Conservation (phyloP, 2,888 invertebrate genomes). For the Tineola bisselliella region DNA sequence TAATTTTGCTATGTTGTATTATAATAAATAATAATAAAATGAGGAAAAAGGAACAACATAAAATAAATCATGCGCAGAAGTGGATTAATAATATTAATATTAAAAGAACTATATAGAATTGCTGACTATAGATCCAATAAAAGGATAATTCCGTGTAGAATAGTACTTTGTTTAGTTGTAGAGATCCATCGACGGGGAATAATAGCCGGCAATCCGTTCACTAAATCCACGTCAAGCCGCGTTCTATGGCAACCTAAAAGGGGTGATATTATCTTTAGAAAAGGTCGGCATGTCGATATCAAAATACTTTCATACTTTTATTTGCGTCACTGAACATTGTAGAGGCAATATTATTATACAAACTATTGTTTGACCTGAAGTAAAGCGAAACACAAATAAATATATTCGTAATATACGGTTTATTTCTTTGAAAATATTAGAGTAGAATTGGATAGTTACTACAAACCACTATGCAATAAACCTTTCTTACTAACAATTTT, state of each 20-base stretch:
- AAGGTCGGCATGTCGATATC: background rate
- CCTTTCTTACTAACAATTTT: too few relatives aligned
- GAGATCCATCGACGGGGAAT: background rate
- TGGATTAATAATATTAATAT: background rate
- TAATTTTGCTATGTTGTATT: too few relatives aligned
- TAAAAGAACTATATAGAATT: background rate
- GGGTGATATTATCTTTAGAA: background rate
- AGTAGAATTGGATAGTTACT: too few relatives aligned
- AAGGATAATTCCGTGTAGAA: background rate
- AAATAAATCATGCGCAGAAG: background rate
- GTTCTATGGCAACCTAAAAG: background rate
- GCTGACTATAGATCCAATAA: background rate
- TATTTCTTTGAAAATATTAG: too few relatives aligned
- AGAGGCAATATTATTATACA: background rate
- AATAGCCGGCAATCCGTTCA: constrained; percentile 9
- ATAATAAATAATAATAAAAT: too few relatives aligned
- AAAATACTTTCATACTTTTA: background rate
- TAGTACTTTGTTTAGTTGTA: background rate
- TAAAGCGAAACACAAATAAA: too few relatives aligned
- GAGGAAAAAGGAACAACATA: background rate
- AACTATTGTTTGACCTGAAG: too few relatives aligned
- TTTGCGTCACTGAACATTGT: constrained; percentile 2
- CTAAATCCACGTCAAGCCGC: background rate
- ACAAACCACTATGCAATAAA: too few relatives aligned
- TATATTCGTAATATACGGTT: too few relatives aligned